Conservation (phyloP, 2,888 invertebrate species). For the Eupithecia dodoneata region DNA sequence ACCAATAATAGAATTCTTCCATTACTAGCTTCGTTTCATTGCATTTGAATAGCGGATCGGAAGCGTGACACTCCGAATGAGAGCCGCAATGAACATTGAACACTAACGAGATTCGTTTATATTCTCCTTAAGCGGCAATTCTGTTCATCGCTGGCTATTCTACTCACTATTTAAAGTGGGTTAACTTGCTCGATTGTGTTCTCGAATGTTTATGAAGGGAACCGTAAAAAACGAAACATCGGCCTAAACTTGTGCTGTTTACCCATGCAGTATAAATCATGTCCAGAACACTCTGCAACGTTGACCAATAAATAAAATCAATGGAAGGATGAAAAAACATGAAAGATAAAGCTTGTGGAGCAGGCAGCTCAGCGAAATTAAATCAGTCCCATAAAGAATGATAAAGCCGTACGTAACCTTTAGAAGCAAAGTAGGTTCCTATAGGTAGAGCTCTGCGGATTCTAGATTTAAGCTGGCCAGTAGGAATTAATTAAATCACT, state of each 20-base stretch:
- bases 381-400: slow-evolving; percentile 9
- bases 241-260: not conserved
- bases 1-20: slow-evolving; percentile 13
- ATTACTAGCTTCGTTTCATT: slow-evolving; percentile 22
- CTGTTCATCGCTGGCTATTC: slow-evolving; percentile 26
- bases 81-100: slow-evolving; percentile 30
- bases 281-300: not conserved
- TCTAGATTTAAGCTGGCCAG: slow-evolving; percentile 9
- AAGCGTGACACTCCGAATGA: slow-evolving; percentile 32
- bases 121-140: slow-evolving; percentile 31
- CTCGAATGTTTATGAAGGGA: not conserved
- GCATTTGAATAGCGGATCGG: slow-evolving; percentile 32
- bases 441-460: not conserved
- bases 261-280: slow-evolving; percentile 2
- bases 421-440: not conserved
- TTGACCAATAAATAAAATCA: not conserved
- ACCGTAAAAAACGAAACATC: not conserved
- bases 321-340: not conserved
- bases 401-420: not conserved
- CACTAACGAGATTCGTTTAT: slow-evolving; percentile 36
- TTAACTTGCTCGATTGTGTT: slow-evolving; percentile 18
- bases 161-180: slow-evolving; percentile 23
- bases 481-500: slow-evolving; percentile 8
- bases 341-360: not conserved
- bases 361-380: not conserved